phyloP scores from a whole-genome alignment of 2,797 vertebrate genomes.

The Vipera latastei region DNA sequence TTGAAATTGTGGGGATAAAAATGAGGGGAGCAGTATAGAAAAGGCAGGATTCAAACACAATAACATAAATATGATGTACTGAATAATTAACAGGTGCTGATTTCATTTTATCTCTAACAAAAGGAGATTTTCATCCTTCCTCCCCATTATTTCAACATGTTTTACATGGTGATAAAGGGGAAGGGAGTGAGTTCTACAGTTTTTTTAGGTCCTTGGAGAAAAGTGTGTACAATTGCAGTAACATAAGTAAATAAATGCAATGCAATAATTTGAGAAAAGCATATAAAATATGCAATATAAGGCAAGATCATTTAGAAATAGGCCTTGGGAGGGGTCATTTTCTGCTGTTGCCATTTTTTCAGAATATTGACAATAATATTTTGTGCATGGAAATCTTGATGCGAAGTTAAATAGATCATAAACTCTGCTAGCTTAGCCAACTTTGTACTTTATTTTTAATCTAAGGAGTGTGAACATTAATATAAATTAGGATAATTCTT shows the following conservation, averaged over 20 bases:
- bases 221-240: neutral
- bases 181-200: neutral
- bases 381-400: neutral
- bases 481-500: neutral
- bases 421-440: neutral
- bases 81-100: neutral
- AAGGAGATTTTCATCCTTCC: neutral
- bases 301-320: neutral
- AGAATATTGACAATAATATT: neutral
- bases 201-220: neutral
- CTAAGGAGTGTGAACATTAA: neutral
- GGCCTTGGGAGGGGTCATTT: neutral
- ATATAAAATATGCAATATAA: neutral
- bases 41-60: neutral
- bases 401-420: neutral
- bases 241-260: neutral
- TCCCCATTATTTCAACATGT: neutral
- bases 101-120: neutral
- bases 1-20: neutral
- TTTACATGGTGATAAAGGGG: neutral
- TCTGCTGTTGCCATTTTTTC: neutral
- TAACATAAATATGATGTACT: neutral
- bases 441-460: neutral
- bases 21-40: neutral
- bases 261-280: neutral